Percentiles rank a stretch among this genome's conserved stretches.
Evolutionary conservation across 2,113 vertebrate genomes (phyloP).

Genomic region (Delphinapterus leucas): DNA sequence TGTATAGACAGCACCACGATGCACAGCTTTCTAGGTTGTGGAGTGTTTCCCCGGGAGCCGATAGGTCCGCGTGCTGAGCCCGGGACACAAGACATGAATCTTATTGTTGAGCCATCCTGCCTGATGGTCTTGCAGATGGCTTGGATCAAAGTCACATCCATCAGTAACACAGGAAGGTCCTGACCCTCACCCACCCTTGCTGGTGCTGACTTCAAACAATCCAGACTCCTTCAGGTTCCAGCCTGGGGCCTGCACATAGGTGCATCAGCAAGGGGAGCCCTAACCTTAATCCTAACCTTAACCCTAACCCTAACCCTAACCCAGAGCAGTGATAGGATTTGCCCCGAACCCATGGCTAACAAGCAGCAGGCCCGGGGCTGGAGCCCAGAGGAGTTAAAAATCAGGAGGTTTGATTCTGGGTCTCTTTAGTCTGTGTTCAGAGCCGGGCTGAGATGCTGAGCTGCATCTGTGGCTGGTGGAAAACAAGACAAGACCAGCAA

Average conservation of each 20-base stretch:
- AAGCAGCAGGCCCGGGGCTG: neutral
- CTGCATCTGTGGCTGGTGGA: accelerated
- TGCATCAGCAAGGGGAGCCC: neutral
- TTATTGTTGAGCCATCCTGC: neutral
- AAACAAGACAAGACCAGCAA: neutral
- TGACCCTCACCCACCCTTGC: neutral
- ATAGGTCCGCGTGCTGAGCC: neutral
- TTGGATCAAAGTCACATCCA: neutral
- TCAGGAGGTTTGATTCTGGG: neutral
- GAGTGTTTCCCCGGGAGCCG: neutral
- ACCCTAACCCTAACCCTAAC: neutral
- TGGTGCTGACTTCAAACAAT: neutral
- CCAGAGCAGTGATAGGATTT: neutral
- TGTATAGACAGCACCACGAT: accelerated
- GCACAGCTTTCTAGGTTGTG: neutral
- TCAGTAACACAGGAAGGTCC: neutral
- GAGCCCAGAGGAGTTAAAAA: too few relatives aligned
- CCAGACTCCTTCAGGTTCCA: neutral
- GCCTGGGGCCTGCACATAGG: neutral
- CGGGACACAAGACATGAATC: too few relatives aligned
- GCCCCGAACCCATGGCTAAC: neutral
- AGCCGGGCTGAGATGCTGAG: neutral
- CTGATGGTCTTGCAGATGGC: neutral
- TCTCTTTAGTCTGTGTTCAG: neutral
- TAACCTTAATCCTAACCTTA: too few relatives aligned